Conservation (phyloP, 2,888 invertebrate genomes). For the Chamaedrilus cognettii region DNA sequence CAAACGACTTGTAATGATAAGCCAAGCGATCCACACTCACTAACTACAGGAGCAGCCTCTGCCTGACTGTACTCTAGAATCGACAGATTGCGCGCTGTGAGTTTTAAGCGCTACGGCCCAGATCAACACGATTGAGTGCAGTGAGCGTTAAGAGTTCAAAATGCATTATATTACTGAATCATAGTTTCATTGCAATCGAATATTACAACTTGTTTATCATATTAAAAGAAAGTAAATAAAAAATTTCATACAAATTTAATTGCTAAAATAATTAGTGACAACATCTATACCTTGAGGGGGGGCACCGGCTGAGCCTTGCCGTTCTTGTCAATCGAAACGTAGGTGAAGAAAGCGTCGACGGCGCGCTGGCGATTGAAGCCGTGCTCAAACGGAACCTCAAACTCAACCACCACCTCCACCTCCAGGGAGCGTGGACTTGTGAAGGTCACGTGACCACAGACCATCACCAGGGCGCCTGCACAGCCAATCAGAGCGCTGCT, state of each 20-base stretch:
- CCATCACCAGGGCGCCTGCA: constrained; percentile 31
- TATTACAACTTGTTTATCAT: background rate
- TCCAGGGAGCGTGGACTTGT: constrained; percentile 34
- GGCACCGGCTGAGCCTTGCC: constrained; percentile 26
- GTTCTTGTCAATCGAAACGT: constrained; percentile 29
- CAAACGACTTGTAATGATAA: too few species aligned
- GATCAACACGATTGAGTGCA: too few species aligned
- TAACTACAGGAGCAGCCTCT: too few species aligned
- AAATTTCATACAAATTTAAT: background rate
- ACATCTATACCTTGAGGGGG: constrained; percentile 25
- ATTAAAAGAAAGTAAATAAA: background rate
- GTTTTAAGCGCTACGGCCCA: too few species aligned
- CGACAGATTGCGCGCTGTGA: too few species aligned
- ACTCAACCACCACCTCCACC: constrained; percentile 34
- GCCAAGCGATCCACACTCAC: too few species aligned
- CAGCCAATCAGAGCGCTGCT: too few species aligned
- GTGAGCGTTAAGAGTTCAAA: too few species aligned
- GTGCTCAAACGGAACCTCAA: constrained; percentile 23
- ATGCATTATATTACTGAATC: too few species aligned
- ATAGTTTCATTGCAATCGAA: too few species aligned
- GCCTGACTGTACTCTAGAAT: too few species aligned
- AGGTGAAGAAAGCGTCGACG: constrained; percentile 35
- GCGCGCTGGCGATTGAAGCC: constrained; percentile 19
- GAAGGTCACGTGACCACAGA: constrained; percentile 28
- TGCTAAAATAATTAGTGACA: background rate